Base-by-base conservation (phyloP, 2,113 vertebrate genomes). In the Ramphastos sulfuratus region DNA sequence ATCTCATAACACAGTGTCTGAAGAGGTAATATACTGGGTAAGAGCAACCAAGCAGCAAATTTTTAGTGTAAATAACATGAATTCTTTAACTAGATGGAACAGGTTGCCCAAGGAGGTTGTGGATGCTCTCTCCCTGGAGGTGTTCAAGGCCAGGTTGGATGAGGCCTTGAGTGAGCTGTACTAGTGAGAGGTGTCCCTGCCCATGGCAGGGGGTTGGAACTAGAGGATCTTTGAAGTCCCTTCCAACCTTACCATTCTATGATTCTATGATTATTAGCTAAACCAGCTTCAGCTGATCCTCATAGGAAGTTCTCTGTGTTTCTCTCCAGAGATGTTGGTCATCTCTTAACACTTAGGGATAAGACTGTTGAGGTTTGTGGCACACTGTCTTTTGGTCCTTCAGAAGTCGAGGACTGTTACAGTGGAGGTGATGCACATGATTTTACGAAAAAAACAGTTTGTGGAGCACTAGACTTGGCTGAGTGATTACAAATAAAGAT, bases 401-500 rank as follows among this genome's bases (percentile, higher is more conserved):
- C 44, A 86, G 60, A 59, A 58, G 44, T 79, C 31, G 18, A 28
- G 23, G 46, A 23, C 69, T 54, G 56, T 18, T 81, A n/a, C 15
- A 16, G 33, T 78, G 58, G 58, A 72, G 80, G 8, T 60, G n/a
- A 35, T 64, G 56, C 44, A 65, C 4, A 0, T 46, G 72, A 69
- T 74, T 85, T 86, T 78, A 69, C 75, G 48, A 39, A 83, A 75
- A 75, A 85, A 56, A 0, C 1, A 8, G 3, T 60, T 74, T 77
- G 33, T 65, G 65, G 39, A 83, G 65, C 69, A 65, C 27, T 80
- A 42, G 87, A 7, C 42, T 91, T 85, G 37, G 44, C 87, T 79
- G 89, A 71, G 33, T 71, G 82, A 18, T 67, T 85, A 77, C 48
- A 83, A 65, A 87, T 83, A 74, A 89, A 89, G 60, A 33, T 77